Conservation (phyloP, 2,888 invertebrate genomes). For the Dryadula phaetusa region DNA sequence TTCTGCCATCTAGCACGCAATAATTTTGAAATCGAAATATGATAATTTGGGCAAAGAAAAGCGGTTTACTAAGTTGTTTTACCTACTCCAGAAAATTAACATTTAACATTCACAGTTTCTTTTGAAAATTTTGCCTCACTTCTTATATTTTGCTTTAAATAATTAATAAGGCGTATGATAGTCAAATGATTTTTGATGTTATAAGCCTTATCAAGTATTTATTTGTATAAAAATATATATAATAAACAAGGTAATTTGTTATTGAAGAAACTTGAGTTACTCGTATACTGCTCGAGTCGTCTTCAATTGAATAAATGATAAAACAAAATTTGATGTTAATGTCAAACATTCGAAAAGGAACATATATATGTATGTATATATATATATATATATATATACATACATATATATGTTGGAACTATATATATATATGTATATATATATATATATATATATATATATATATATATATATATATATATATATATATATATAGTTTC, state of each 20-base stretch:
- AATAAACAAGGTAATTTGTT: background rate
- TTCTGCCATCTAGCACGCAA: too few species aligned
- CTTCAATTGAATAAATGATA: background rate
- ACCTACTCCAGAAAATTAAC: too few species aligned
- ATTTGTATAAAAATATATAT: background rate
- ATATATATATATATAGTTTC: background rate
- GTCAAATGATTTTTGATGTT: too few species aligned
- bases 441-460: background rate
- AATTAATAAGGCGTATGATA: background rate
- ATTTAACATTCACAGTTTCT: too few species aligned
- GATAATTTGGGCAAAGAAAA: too few species aligned
- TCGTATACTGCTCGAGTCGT: background rate
- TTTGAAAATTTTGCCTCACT: background rate
- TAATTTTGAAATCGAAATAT: too few species aligned
- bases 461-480: too few species aligned
- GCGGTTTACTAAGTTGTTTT: too few species aligned
- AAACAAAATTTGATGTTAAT: background rate
- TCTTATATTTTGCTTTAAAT: background rate
- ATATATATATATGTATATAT: background rate
- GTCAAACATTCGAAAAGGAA: background rate
- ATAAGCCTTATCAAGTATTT: too few species aligned
- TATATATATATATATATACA: background rate
- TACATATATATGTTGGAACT: too few species aligned
- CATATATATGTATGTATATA: background rate
- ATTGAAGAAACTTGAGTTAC: background rate